Evolutionary conservation across 1,140 invertebrate genomes (phyloP), one percentile per base, ranked within the genome.

Genomic region (Heterodera schachtii): DNA sequence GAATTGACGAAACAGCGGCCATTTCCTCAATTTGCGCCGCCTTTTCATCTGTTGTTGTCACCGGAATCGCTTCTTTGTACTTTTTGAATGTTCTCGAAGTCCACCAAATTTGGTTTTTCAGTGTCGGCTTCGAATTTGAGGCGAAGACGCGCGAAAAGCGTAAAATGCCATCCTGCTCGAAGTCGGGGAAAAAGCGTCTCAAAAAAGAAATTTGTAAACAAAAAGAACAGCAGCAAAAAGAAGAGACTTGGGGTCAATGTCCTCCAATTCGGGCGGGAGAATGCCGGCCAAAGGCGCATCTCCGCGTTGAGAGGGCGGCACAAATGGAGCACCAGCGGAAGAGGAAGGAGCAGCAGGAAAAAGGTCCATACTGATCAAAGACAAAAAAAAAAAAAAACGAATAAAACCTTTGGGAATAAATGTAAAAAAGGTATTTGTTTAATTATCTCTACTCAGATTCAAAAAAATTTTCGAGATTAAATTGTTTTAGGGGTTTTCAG

Each of bases 31-130:
- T 44, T 47, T 66, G 44, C 19, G 77, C 31, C 21, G 31, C 19
- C 21, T 78, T 78, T 11, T 66, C 44, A n/a, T 70, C 64, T 11
- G 64, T 43, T 21, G 43, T 8, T 16, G 57, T 5, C 57, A 19
- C 16, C 57, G 57, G 2, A 19, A 19, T 4, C 16, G 8, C 16
- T 5, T 60, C 16, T 64, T 64, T 64, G 16, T 84, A 67, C 75
- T 88, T 89, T 66, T 83, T 81, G 80, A 87, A 90, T 1, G 89
- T 88, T 73, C 82, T 81, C 11, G 86, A 84, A 11, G 81, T 75
- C 88, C 88, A 89, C 88, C 89, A 89, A 21, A 89, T 87, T 43
- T 88, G 87, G 4, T 89, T 86, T 31, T 83, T 75, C 11, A 79
- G 75, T 0, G 84, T 80, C 31, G 82, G 46, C 75, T 90, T 90